Conservation (phyloP, 2,797 vertebrate species). For the Danio albolineatus region DNA sequence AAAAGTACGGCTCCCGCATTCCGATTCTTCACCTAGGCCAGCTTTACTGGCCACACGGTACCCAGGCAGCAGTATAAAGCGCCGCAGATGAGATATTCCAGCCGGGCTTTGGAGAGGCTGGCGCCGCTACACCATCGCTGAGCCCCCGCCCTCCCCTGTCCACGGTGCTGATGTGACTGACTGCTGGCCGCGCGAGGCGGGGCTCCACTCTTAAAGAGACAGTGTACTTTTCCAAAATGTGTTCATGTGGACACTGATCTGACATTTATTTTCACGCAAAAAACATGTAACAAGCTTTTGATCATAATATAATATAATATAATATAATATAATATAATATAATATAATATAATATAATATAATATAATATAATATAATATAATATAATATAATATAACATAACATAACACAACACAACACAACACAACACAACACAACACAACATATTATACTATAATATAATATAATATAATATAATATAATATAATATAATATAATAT, state of each 20-base stretch:
- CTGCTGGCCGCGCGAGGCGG: conserved; percentile 63
- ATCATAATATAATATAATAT: not conserved
- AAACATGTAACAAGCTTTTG: not conserved
- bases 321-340: not conserved
- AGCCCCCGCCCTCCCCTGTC: conserved; percentile 59
- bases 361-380: not conserved
- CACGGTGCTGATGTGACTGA: conserved; percentile 67
- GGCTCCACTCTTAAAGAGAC: conserved; percentile 63
- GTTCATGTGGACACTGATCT: not conserved
- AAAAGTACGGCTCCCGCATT: conserved; percentile 58
- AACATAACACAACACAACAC: no score
- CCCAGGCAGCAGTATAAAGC: conserved; percentile 67
- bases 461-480: no score
- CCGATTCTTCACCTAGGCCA: conserved; percentile 55
- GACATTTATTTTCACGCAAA: not conserved
- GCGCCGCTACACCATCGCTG: conserved; percentile 61
- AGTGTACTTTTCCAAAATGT: conserved; percentile 19
- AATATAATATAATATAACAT: no score
- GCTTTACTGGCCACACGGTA: conserved; percentile 68
- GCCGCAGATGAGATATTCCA: conserved; percentile 60
- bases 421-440: no score
- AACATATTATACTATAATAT: no score
- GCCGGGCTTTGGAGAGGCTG: conserved; percentile 77
- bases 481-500: no score
- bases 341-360: not conserved